These are phyloP conservation scores for Calliscelio sp. DNA, from an alignment of 2,888 invertebrate genomes.

Conservation along the genomic window DNA sequence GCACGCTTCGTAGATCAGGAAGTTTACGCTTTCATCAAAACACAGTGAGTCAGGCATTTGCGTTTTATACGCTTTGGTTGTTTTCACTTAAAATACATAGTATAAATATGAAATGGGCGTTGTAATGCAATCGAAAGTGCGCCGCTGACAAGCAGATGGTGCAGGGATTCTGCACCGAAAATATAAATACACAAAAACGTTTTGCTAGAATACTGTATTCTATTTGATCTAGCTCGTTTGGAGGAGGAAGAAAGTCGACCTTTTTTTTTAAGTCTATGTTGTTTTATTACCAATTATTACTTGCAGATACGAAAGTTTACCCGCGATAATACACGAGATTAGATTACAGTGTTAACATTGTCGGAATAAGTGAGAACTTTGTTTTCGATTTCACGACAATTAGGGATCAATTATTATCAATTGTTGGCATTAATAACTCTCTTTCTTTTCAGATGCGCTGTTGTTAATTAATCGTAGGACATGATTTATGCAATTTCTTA, in stretches of 20 bases:
- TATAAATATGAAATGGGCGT: conserved; percentile 17
- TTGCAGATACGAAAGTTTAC: conserved; percentile 2
- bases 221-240: too few species aligned
- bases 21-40: conserved; percentile 91
- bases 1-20: conserved; percentile 94
- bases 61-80: conserved; percentile 35
- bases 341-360: not conserved
- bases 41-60: conserved; percentile 86
- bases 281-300: too few species aligned
- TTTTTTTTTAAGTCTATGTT: too few species aligned
- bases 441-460: too few species aligned
- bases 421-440: too few species aligned
- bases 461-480: too few species aligned
- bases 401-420: too few species aligned
- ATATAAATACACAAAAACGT: not conserved
- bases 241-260: too few species aligned
- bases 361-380: not conserved
- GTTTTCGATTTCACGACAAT: too few species aligned
- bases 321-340: not conserved
- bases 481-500: too few species aligned
- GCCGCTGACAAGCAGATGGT: not conserved
- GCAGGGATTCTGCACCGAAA: too few species aligned
- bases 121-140: conserved; percentile 7
- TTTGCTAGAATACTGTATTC: not conserved
- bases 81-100: conserved; percentile 46